phyloP scores from a whole-genome alignment of 2,888 invertebrate genomes.

The Andrena hattorfiana region DNA sequence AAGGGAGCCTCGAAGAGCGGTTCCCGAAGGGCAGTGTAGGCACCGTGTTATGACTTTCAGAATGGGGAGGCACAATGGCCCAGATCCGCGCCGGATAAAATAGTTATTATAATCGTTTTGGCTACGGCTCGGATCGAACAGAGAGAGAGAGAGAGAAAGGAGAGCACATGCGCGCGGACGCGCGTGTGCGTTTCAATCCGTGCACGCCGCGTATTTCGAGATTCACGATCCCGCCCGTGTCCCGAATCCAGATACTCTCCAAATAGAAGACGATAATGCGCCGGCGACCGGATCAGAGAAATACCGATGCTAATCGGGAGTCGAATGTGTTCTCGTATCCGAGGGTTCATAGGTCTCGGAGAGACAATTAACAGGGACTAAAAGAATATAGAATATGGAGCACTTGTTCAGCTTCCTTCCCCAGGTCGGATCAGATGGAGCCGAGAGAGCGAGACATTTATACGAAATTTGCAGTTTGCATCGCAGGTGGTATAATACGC shows the following conservation, averaged over 20 bases:
- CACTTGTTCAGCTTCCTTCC: no score
- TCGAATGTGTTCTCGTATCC: neutral
- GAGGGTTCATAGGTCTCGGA: neutral
- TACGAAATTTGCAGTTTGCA: slow-evolving; percentile 4
- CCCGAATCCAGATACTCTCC: slow-evolving; percentile 45
- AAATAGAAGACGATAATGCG: slow-evolving; percentile 69
- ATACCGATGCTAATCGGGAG: slow-evolving; percentile 74
- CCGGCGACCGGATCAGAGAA: slow-evolving; percentile 78
- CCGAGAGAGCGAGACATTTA: neutral
- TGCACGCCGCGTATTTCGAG: slow-evolving; percentile 27
- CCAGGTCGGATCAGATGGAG: no score
- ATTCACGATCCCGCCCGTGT: slow-evolving; percentile 32
- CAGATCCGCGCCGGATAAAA: slow-evolving; percentile 85
- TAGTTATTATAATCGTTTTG: slow-evolving; percentile 85
- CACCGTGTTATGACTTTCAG: slow-evolving; percentile 85
- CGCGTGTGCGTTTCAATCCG: slow-evolving; percentile 35
- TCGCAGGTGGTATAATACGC: neutral
- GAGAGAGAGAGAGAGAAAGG: slow-evolving; percentile 33
- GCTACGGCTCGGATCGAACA: slow-evolving; percentile 72
- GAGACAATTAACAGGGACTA: no score
- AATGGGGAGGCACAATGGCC: slow-evolving; percentile 84
- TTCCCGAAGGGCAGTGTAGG: slow-evolving; percentile 80
- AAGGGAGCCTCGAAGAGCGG: slow-evolving; percentile 62
- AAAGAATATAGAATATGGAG: no score
- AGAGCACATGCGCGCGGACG: slow-evolving; percentile 10